Base-by-base conservation (phyloP, 2,888 invertebrate species). In the Mythimna vitellina region DNA sequence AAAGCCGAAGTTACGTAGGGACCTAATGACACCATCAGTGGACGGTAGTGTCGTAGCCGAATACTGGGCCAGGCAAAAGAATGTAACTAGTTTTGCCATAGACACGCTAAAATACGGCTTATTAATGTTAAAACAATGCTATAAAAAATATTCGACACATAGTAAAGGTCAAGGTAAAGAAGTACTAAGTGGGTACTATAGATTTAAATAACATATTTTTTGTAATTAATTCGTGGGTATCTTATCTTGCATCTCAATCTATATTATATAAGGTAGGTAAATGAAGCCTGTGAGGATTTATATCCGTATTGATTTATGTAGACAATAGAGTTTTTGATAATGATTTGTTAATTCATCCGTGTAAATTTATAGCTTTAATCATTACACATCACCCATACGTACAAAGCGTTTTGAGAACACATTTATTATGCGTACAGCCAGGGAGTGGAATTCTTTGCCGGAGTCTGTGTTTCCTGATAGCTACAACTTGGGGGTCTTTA, bases 221-320 rank as follows among this genome's bases (percentile, higher is more conserved):
- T 80, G 62, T 69, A 71, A 76, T 69, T 72, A 56, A 68, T 70
- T 80, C 35, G 10, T 25, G 8, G 12, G 0, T 60, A 78, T 78
- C 82, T 82, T 69, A 80, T 82, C 79, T 46, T 17, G 22, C 25
- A 80, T 82, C 73, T 73, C 12, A 81, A 80, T 82, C 73, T 65
- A 38, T 65, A 54, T 56, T 63, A 62, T 53, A 58, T 54, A 57
- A 69, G 46, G 22, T 46, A 25, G 9, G 32, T 70, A 25, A 22
- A 73, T 62, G n/a, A 71, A 63, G 46, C 51, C 17, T 49, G 9
- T 9, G 57, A 65, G 61, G 67, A 66, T 63, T 76, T 65, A 22
- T 73, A 65, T 78, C 73, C 78, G 68, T 78, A 78, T 78, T 82
- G 78, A 73, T 78, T 68, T 66, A 56, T 35, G 8, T 53, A n/a